These are phyloP conservation scores for Brachyistius frenatus DNA, from an alignment of 2,113 vertebrate species.

Conservation along the genomic window DNA sequence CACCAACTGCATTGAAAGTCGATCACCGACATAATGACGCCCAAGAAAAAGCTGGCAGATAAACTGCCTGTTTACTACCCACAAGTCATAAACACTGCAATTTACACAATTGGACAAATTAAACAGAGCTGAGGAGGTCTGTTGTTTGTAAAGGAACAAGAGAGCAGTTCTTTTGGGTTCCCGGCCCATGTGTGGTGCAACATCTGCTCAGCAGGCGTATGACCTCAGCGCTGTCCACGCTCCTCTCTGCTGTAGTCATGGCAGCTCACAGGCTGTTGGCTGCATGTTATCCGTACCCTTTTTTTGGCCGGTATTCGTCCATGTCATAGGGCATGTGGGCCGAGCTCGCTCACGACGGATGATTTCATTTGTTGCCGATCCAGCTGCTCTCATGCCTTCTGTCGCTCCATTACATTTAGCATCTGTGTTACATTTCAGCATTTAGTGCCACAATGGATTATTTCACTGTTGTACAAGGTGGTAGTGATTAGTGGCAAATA, in stretches of 20 bases:
- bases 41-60: slow-evolving; percentile 11
- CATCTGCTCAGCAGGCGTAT: slow-evolving; percentile 77
- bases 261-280: slow-evolving; percentile 52
- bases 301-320: slow-evolving; percentile 23
- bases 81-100: slow-evolving; percentile 44
- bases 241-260: slow-evolving; percentile 55
- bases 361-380: slow-evolving; percentile 24
- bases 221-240: slow-evolving; percentile 56
- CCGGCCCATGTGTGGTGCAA: slow-evolving; percentile 54
- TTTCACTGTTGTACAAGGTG: slow-evolving; percentile 58
- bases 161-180: slow-evolving; percentile 31
- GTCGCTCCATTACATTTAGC: slow-evolving; percentile 22
- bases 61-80: slow-evolving; percentile 34
- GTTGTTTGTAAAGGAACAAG: slow-evolving; percentile 51
- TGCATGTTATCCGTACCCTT: slow-evolving; percentile 42
- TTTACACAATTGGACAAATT: slow-evolving; percentile 48
- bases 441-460: slow-evolving; percentile 49
- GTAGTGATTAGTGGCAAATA: slow-evolving; percentile 64
- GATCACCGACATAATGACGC: slow-evolving; percentile 10
- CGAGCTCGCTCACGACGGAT: slow-evolving; percentile 8
- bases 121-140: slow-evolving; percentile 35
- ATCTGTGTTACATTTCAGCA: slow-evolving; percentile 46
- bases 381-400: slow-evolving; percentile 23
- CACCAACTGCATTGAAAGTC: not conserved
- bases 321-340: slow-evolving; percentile 26